Percentiles rank a stretch among this genome's conserved stretches.
Evolutionary conservation across 2,113 vertebrate species (phyloP).

Genomic region (Choloepus hoffmanni): DNA sequence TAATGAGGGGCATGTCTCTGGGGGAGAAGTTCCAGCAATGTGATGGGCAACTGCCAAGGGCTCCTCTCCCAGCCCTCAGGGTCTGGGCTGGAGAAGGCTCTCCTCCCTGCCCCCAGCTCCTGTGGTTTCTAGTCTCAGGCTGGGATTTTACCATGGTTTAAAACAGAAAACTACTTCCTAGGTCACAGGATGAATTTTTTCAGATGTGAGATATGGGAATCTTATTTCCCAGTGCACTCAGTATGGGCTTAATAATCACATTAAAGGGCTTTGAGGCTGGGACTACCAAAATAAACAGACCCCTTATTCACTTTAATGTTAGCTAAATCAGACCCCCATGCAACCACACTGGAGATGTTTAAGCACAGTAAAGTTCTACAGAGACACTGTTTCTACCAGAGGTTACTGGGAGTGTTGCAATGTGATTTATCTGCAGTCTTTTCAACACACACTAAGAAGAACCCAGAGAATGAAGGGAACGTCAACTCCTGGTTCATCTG

Average conservation of each 20-base stretch:
- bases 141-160: constrained; percentile 28
- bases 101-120: not conserved
- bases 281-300: constrained; percentile 72
- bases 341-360: constrained; percentile 68
- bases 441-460: constrained; percentile 74
- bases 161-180: constrained; percentile 43
- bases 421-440: constrained; percentile 80
- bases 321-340: constrained; percentile 64
- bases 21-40: not conserved
- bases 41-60: not conserved
- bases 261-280: constrained; percentile 67
- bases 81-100: not conserved
- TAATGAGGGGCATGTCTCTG: not conserved
- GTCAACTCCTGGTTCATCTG: constrained; percentile 43
- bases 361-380: constrained; percentile 75
- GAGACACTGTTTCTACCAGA: constrained; percentile 73
- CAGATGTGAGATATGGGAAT: constrained; percentile 62
- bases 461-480: constrained; percentile 64
- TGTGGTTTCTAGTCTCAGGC: not conserved
- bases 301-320: constrained; percentile 68
- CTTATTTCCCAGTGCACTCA: constrained; percentile 65
- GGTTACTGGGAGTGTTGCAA: constrained; percentile 59
- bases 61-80: not conserved
- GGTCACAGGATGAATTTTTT: constrained; percentile 49
- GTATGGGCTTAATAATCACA: constrained; percentile 70